A percentile compares a stretch with the other conserved stretches of the same genome.
Evolutionary conservation across 2,888 invertebrate species (phyloP).

Genomic region (Trimorus sp.): DNA sequence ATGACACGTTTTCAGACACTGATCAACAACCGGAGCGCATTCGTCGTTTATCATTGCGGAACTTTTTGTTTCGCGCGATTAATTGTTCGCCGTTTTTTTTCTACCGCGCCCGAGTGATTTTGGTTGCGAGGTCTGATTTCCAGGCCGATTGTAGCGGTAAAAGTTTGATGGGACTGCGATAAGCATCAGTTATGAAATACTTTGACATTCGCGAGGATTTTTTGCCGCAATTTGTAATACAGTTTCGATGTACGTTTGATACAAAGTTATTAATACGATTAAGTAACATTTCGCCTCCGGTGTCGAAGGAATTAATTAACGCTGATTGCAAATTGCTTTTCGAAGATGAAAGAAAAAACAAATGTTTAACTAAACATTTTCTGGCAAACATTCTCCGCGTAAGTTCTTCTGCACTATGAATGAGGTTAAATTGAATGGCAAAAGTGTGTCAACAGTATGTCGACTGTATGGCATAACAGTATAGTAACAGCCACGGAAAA

Average conservation of each 20-base stretch:
- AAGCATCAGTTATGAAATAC: slow-evolving; percentile 9
- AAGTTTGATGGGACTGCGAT: slow-evolving; percentile 8
- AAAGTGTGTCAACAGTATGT: slow-evolving; percentile 46
- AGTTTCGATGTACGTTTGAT: neutral
- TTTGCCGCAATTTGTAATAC: neutral
- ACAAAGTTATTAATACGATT: neutral
- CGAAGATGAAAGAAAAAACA: too few species aligned
- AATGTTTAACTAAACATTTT: too few species aligned
- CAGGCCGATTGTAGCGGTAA: slow-evolving; percentile 3
- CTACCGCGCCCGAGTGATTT: neutral
- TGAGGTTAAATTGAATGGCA: slow-evolving; percentile 50
- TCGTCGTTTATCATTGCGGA: slow-evolving; percentile 25
- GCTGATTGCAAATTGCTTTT: neutral
- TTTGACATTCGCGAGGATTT: slow-evolving; percentile 7
- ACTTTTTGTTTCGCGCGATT: neutral
- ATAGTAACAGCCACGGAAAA: slow-evolving; percentile 31
- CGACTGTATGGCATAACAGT: slow-evolving; percentile 49
- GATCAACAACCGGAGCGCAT: slow-evolving; percentile 16
- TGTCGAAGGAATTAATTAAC: too few species aligned
- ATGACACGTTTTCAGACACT: slow-evolving; percentile 24
- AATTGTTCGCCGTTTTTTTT: slow-evolving; percentile 10
- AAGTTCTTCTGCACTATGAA: slow-evolving; percentile 24
- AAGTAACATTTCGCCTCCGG: neutral
- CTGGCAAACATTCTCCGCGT: slow-evolving; percentile 11
- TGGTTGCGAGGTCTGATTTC: slow-evolving; percentile 20